A percentile compares a stretch with the other conserved stretches of the same genome.
These are phyloP conservation scores for Plotosus lineatus DNA, from an alignment of 2,113 vertebrate species.

Conservation along the genomic window DNA sequence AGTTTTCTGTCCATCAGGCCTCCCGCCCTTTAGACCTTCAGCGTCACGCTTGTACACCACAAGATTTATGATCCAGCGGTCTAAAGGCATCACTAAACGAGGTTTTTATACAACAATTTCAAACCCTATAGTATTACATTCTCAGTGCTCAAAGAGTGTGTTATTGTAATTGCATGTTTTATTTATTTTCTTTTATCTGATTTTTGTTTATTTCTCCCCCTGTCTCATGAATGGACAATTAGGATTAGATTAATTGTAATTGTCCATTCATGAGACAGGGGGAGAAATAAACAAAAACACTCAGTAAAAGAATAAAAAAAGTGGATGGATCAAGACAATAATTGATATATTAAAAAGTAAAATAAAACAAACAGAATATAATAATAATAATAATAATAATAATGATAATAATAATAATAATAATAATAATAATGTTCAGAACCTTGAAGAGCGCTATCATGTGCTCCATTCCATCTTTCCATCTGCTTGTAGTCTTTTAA, in stretches of 20 bases:
- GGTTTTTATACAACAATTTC: neutral
- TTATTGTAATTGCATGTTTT: neutral
- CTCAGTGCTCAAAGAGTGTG: neutral
- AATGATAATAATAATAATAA: neutral
- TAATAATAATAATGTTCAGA: constrained; percentile 43
- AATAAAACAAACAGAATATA: too few species aligned
- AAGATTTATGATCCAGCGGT: neutral
- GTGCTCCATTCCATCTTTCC: neutral
- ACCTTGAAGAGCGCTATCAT: constrained; percentile 56
- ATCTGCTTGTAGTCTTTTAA: neutral
- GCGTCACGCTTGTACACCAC: neutral
- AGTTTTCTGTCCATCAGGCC: constrained; percentile 23
- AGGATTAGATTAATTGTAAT: too few species aligned
- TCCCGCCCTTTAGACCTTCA: neutral
- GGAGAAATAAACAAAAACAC: neutral
- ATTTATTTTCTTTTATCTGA: neutral
- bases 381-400: too few species aligned
- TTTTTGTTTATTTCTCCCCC: neutral
- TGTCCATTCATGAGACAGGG: neutral
- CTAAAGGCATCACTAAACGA: neutral
- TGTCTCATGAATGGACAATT: too few species aligned
- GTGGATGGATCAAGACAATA: neutral
- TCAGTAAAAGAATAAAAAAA: neutral
- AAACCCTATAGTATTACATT: neutral
- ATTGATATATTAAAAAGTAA: neutral